A percentile compares a stretch with the other conserved stretches of the same genome.
Conservation (phyloP, 2,113 vertebrate genomes). For the Strigops habroptila region DNA sequence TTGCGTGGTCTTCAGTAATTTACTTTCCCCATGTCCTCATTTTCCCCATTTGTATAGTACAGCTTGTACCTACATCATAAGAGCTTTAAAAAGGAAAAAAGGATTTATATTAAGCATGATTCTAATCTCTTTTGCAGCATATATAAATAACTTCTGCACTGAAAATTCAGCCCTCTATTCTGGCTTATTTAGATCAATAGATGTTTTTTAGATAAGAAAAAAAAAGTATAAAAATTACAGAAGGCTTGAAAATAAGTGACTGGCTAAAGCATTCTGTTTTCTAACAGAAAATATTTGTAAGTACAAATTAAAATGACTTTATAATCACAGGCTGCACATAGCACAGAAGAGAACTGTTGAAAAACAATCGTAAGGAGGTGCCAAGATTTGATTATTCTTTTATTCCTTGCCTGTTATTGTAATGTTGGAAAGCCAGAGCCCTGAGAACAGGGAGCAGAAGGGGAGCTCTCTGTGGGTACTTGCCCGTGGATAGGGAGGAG, state of each 20-base stretch:
- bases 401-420: not conserved
- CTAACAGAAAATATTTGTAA: not conserved
- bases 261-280: not conserved
- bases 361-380: not conserved
- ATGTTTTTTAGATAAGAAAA: not conserved
- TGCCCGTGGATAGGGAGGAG: not conserved
- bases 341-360: not conserved
- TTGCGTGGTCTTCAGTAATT: not conserved
- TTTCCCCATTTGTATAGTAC: not conserved
- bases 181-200: not conserved
- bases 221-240: not conserved
- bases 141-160: not conserved
- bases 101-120: conserved; percentile 7
- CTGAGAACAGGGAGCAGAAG: not conserved
- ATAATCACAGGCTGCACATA: not conserved
- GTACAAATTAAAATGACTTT: not conserved
- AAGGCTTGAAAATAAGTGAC: not conserved
- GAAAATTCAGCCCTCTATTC: not conserved
- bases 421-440: not conserved
- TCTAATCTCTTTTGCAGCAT: not conserved
- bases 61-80: conserved; percentile 1
- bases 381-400: not conserved
- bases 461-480: not conserved
- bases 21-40: not conserved
- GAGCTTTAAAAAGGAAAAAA: conserved; percentile 19